A percentile compares a stretch with the other conserved stretches of the same genome.
phyloP scores from a whole-genome alignment of 1,140 invertebrate species.

The Marisa cornuarietis region DNA sequence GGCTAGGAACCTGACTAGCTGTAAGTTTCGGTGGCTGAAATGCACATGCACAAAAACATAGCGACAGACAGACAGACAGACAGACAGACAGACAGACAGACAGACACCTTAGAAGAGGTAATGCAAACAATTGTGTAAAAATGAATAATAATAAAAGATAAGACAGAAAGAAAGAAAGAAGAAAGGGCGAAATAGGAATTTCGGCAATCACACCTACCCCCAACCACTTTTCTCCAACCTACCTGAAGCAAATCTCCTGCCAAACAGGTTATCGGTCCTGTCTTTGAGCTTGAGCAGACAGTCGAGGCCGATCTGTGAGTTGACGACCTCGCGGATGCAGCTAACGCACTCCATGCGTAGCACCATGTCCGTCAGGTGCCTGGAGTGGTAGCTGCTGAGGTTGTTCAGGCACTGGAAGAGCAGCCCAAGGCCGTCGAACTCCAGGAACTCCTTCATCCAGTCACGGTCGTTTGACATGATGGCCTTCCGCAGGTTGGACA shows the following conservation, averaged over 20 bases:
- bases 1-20: too few relatives aligned
- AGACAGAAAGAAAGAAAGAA: neutral
- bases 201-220: too few relatives aligned
- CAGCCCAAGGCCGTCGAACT: slow-evolving; percentile 65
- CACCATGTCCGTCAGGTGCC: slow-evolving; percentile 65
- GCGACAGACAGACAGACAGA: neutral
- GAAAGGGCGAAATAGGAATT: neutral
- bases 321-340: slow-evolving; percentile 69
- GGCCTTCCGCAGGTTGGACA: slow-evolving; percentile 52
- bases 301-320: slow-evolving; percentile 69
- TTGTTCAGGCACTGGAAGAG: slow-evolving; percentile 68
- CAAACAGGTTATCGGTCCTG: slow-evolving; percentile 72
- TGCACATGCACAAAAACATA: neutral
- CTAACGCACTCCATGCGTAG: slow-evolving; percentile 68
- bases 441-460: slow-evolving; percentile 70
- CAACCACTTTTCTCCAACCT: slow-evolving; percentile 39
- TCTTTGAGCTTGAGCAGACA: slow-evolving; percentile 68
- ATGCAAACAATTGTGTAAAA: neutral
- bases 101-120: neutral
- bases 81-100: neutral
- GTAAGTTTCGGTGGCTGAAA: too few relatives aligned
- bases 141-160: neutral
- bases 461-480: slow-evolving; percentile 61
- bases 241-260: slow-evolving; percentile 86
- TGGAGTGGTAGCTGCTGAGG: slow-evolving; percentile 56